phyloP scores from a whole-genome alignment of 2,888 invertebrate species.

The Melieria crassipennis region DNA sequence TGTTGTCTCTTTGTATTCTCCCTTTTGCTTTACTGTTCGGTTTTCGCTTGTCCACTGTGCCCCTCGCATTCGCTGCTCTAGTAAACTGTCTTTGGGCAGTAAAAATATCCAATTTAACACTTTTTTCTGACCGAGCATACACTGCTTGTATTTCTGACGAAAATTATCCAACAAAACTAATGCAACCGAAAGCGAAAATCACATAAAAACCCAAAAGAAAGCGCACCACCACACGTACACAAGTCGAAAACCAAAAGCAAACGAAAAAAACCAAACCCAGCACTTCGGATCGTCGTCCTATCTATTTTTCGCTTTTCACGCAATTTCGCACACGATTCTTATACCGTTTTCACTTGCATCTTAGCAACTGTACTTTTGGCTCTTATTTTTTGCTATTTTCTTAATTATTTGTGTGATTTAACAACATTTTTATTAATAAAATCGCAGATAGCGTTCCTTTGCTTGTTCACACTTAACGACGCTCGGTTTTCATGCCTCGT shows the following conservation, averaged over 20 bases:
- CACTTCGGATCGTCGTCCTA: background rate
- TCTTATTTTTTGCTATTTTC: constrained; percentile 13
- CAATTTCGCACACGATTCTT: constrained; percentile 3
- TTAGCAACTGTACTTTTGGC: constrained; percentile 12
- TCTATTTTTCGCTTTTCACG: constrained; percentile 7
- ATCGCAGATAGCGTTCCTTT: constrained; percentile 25
- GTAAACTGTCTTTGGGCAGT: background rate
- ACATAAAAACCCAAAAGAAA: constrained; percentile 12
- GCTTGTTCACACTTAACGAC: background rate
- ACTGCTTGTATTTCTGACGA: constrained; percentile 20
- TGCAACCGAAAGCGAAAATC: constrained; percentile 14
- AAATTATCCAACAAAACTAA: constrained; percentile 18
- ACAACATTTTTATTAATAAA: constrained; percentile 31
- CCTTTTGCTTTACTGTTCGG: constrained; percentile 16
- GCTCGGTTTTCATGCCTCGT: too few species aligned
- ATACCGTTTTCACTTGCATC: constrained; percentile 12
- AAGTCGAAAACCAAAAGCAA: constrained; percentile 19
- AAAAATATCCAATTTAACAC: constrained; percentile 9
- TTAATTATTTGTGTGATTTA: constrained; percentile 27
- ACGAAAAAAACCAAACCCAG: constrained; percentile 30
- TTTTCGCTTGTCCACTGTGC: constrained; percentile 1
- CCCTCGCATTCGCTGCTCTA: background rate
- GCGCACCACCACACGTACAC: constrained; percentile 24
- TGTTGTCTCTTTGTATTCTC: constrained; percentile 27
- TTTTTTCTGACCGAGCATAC: constrained; percentile 10